phyloP scores from a whole-genome alignment of 2,797 vertebrate species.

The Chelon auratus region DNA sequence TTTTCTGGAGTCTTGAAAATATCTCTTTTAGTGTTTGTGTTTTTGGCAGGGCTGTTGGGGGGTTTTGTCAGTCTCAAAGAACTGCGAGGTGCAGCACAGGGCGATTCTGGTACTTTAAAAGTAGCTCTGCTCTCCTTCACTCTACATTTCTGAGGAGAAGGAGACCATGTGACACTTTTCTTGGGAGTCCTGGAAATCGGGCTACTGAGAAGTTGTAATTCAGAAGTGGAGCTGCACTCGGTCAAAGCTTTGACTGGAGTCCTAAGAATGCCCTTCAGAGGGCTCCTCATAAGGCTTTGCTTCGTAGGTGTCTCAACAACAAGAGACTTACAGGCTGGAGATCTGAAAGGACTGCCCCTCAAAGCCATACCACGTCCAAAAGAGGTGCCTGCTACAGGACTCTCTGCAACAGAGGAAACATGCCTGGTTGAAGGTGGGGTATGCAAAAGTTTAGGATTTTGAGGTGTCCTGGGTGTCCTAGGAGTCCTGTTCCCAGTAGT shows the following conservation, averaged over 20 bases:
- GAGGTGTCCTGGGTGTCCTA: conserved; percentile 52
- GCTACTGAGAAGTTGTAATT: conserved; percentile 50
- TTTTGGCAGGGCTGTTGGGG: conserved; percentile 56
- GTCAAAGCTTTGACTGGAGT: conserved; percentile 73
- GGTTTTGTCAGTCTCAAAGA: conserved; percentile 67
- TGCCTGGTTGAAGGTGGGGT: conserved; percentile 52
- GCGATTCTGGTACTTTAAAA: conserved; percentile 80
- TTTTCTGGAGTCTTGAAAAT: conserved; percentile 78
- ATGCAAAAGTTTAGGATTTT: conserved; percentile 46
- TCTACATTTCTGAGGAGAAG: conserved; percentile 70
- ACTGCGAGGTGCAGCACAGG: conserved; percentile 36
- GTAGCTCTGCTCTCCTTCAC: conserved; percentile 17
- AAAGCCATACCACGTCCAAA: conserved; percentile 39
- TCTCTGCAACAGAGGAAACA: conserved; percentile 46
- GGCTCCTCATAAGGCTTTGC: conserved; percentile 56
- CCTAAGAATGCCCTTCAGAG: conserved; percentile 82
- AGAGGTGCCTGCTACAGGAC: conserved; percentile 52
- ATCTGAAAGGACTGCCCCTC: conserved; percentile 75
- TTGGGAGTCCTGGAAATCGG: conserved; percentile 70
- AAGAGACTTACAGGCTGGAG: conserved; percentile 60
- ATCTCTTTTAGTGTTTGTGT: conserved; percentile 42
- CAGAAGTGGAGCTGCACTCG: conserved; percentile 34
- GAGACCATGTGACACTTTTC: conserved; percentile 84
- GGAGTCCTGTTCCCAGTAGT: conserved; percentile 15
- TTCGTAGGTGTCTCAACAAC: conserved; percentile 67